A percentile compares a stretch with the other conserved stretches of the same genome.
phyloP scores from a whole-genome alignment of 1,140 invertebrate genomes.

The Eriosoma lanigerum region DNA sequence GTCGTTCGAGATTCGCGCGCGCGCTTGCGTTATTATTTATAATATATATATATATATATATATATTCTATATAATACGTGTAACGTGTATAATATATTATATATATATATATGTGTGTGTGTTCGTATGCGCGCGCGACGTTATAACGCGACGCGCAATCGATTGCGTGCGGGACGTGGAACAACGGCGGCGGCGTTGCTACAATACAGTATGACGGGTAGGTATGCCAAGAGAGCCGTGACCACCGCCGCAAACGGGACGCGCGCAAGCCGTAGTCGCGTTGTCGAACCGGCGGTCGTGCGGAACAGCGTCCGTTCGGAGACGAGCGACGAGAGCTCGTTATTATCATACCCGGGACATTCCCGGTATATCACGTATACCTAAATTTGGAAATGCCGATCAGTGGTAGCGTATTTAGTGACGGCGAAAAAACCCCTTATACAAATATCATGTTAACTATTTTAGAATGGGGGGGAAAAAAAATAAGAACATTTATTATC shows the following conservation, averaged over 20 bases:
- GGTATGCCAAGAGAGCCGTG: neutral
- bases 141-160: slow-evolving; percentile 35
- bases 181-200: no score
- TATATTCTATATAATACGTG: neutral
- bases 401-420: no score
- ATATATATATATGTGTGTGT: no score
- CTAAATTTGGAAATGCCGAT: no score
- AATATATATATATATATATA: neutral
- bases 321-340: neutral
- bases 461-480: no score
- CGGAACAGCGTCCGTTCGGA: neutral
- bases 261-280: neutral
- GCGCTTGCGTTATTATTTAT: neutral
- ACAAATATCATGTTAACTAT: no score
- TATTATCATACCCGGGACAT: no score
- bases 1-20: neutral
- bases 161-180: slow-evolving; percentile 20
- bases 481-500: no score
- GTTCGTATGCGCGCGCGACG: slow-evolving; percentile 8
- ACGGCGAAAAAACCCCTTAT: no score
- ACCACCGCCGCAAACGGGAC: neutral
- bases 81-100: no score
- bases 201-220: no score
- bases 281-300: neutral
- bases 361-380: no score